Base-by-base conservation (phyloP, 2,113 vertebrate genomes). In the Antigone vipio region DNA sequence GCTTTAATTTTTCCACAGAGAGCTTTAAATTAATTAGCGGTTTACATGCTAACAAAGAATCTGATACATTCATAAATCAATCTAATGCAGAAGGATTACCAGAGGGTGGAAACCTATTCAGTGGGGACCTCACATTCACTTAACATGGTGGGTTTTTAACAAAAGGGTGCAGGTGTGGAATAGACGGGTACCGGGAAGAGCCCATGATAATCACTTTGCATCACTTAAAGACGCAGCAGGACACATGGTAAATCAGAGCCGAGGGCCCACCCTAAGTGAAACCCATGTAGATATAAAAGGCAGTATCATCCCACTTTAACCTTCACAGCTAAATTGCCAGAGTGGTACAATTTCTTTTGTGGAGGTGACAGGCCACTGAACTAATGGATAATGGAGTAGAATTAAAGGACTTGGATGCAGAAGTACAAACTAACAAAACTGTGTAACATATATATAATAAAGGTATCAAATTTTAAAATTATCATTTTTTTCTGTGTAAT, bases 11-110 rank as follows among this genome's bases (percentile, higher is more conserved):
- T 98, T 98, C 98, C 98, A 97, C 97, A 93, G 97, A 98, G 98
- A 97, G 97, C 98, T 98, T 98, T 98, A 99, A 99, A 99, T 99
- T 98, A 99, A 99, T 99, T 99, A 99, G 96, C 96, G 98, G 95
- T 97, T 98, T 98, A 97, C 96, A 98, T 96, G 95, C 96, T 98
- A 98, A 98, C 98, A 98, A 98, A 98, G 98, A 98, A 97, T 92
- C 91, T 97, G 97, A 97, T 98, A 97, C 92, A 97, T 97, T 95
- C 98, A 98, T 98, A 98, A 98, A 98, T 98, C 98, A 98, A 98
- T 97, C 96, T 88, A 59, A 96, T 85, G 96, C 85, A 96, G 95
- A 95, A 98, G 94, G 96, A 97, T 97, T 97, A 97, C 82, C 67
- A 35, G 96, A 86, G 91, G 92, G 97, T 97, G 95, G 95, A 96